phyloP scores from a whole-genome alignment of 2,113 vertebrate genomes.

The Fregata magnificens region DNA sequence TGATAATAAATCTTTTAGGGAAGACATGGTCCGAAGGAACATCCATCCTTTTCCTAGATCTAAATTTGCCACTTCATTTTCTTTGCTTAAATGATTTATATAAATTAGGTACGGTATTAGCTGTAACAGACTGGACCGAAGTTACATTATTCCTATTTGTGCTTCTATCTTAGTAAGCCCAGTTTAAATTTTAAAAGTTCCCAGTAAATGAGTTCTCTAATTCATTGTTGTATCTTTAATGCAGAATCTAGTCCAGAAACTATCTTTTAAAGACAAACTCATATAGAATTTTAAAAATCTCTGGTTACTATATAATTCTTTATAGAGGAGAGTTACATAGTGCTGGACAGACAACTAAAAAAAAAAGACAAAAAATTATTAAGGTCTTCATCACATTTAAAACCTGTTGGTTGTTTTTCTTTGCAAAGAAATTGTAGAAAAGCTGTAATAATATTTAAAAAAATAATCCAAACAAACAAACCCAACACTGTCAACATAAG shows the following conservation, averaged over 20 bases:
- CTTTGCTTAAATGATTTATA: not conserved
- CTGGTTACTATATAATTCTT: not conserved
- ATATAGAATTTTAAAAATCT: not conserved
- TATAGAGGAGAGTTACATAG: not conserved
- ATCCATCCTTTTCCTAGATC: not conserved
- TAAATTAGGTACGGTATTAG: not conserved
- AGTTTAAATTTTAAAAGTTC: not conserved
- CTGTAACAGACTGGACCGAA: not conserved
- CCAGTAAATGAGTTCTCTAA: not conserved
- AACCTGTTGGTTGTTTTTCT: accelerated
- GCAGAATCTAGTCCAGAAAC: not conserved
- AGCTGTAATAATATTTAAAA: not conserved
- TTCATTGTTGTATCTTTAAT: not conserved
- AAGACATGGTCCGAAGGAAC: not conserved
- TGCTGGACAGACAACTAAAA: not conserved
- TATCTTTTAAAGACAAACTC: not conserved
- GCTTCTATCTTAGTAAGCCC: not conserved
- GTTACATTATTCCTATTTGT: not conserved
- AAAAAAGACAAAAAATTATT: no score
- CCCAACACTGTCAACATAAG: accelerated
- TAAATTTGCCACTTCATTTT: not conserved
- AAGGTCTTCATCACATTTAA: not conserved
- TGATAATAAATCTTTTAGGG: not conserved
- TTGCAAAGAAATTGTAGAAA: not conserved
- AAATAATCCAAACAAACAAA: not conserved